Base-by-base conservation (phyloP, 2,888 invertebrate genomes). In the Caenorhabditis auriculariae region DNA sequence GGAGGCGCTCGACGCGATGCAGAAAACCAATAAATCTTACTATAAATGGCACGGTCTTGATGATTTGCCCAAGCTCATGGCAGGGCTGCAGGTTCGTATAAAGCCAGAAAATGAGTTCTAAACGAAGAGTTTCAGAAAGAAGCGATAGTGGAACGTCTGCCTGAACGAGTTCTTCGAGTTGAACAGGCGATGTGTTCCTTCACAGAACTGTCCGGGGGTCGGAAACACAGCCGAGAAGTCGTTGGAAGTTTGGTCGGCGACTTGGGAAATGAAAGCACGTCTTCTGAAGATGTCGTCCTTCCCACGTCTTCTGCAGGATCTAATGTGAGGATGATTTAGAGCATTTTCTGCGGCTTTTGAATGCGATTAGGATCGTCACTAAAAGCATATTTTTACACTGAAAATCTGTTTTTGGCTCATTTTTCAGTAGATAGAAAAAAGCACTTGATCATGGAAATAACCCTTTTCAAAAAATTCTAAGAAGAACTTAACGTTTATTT, bases 1-100 rank as follows among this genome's bases (percentile, higher is more conserved):
- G 80, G 81, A 81, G 57, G 81, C 81, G 29, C 61, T 81, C 53
- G 80, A 81, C 46, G 79, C 80, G 5, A 81, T 81, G 81, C 64
- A 67, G 46, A 81, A 81, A 48, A 72, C 73, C 23, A 81, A 80
- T 68, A 81, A 81, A 59, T 71, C 72, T 27, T 81, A 65, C 56
- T 81, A 81, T 54, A 47, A 63, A 23, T 81, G 81, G 81, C 65
- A 74, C 35, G 78, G 78, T 39, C 62, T 81, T 15, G 44, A 66
- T 19, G 49, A 56, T 7, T 65, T 81, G 24, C 81, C 81, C 3
- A 66, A 64, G 39, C 64, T 81, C 17, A 80, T 81, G 78, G 42
- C 52, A 24, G 62, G 71, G 15, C 62, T 80, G 6, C 75, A 80
- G 72, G 77, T 76, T 51, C 35, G 28, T 19, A 19, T 15, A 21